Evolutionary conservation across 2,797 vertebrate genomes (phyloP), one percentile per base, ranked within the genome.

Genomic region (Oryzias dopingdopingensis): DNA sequence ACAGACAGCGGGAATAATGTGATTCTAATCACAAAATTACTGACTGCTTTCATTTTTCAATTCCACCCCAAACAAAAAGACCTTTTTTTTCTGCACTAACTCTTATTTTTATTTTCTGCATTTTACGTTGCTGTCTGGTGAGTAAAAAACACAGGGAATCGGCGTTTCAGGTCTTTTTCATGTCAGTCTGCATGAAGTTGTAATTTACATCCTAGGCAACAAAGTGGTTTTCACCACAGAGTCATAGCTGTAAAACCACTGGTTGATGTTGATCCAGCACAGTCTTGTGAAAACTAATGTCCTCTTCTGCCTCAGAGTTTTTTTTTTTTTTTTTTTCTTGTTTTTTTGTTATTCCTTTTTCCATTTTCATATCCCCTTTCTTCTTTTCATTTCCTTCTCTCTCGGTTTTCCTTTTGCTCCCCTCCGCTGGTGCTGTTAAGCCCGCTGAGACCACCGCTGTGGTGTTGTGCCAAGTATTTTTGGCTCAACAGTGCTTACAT

Each of bases 191-290:
- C 80, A 81, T 65, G 82, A 88, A 86, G 78, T 80, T 68, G 79
- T 88, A 81, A 90, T 88, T 88, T 88, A 83, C 82, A 84, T 89
- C 84, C 77, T 42, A 80, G 82, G 82, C 77, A 88, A 89, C 88
- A 86, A 85, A 89, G 83, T 89, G 85, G 83, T 86, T 90, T 85
- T 79, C 71, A 77, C 82, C 88, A 69, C 86, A 88, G 74, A 82
- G 84, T 87, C 84, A 86, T 85, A 86, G 87, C 87, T 86, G 89
- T 86, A 87, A 89, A 90, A 87, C 86, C 89, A 29, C 80, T 66
- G 79, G 76, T 83, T 89, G 85, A 88, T 89, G 85, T 85, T 80
- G 77, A 81, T 87, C 79, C 82, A 37, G 32, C 83, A 85, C 72
- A 65, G 49, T 65, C 78, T 86, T 85, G 80, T 84, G 86, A 88